Evolutionary conservation across 2,113 vertebrate species (phyloP).

Genomic region (Otocyon megalotis): DNA sequence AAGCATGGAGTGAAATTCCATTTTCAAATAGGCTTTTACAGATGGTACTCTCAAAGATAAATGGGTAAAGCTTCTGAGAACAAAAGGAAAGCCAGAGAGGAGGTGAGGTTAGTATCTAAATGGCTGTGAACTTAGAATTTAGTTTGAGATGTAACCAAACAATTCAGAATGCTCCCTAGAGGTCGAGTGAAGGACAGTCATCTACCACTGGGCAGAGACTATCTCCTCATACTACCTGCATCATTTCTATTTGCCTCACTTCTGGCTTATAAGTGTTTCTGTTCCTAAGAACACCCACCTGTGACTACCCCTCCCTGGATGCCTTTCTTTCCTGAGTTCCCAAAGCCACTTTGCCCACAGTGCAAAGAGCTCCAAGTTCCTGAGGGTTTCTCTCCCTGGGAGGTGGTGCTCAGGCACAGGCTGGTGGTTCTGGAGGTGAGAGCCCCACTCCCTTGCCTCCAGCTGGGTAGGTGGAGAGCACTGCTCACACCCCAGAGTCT

Average conservation of each 20-base stretch:
- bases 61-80: background rate
- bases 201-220: background rate
- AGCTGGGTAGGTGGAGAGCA: rapidly evolving
- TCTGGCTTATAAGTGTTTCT: background rate
- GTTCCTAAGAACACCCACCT: rapidly evolving
- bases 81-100: background rate
- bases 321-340: background rate
- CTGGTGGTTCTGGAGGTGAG: rapidly evolving
- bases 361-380: rapidly evolving
- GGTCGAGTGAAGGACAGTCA: background rate
- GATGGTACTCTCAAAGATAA: background rate
- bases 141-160: background rate
- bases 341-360: background rate
- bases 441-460: rapidly evolving
- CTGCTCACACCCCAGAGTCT: rapidly evolving
- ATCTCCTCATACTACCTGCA: rapidly evolving
- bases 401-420: rapidly evolving
- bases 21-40: background rate
- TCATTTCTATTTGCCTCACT: rapidly evolving
- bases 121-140: background rate
- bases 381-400: rapidly evolving
- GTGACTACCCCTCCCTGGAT: background rate
- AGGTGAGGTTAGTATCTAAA: too few species aligned
- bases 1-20: background rate
- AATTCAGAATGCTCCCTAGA: background rate